Percentiles rank a stretch among this genome's conserved stretches.
phyloP scores from a whole-genome alignment of 1,140 invertebrate species.

The Cydia fagiglandana region DNA sequence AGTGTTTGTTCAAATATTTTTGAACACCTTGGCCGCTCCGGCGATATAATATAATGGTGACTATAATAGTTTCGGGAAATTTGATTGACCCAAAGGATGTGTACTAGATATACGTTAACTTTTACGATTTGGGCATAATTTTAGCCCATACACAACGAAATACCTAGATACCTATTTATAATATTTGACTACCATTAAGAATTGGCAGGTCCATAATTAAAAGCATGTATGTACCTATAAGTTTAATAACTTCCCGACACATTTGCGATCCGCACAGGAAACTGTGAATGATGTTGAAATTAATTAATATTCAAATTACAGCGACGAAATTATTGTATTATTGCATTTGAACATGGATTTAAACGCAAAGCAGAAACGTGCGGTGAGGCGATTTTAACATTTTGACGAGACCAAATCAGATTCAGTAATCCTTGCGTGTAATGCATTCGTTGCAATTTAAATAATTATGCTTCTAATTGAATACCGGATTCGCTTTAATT shows the following conservation, averaged over 20 bases:
- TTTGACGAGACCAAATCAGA: background rate
- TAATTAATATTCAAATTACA: conserved; percentile 7
- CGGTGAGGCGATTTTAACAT: background rate
- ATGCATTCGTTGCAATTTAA: conserved; percentile 1
- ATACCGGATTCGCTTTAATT: background rate
- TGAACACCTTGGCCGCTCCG: too few species aligned
- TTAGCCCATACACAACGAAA: too few species aligned
- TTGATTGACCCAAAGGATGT: too few species aligned
- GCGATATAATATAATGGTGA: too few species aligned
- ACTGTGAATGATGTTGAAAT: background rate
- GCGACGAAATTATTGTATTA: conserved; percentile 1
- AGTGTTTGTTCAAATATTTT: too few species aligned
- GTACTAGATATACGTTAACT: too few species aligned
- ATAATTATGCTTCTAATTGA: conserved; percentile 4
- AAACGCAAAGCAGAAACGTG: background rate
- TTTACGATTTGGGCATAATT: too few species aligned
- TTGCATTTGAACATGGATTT: conserved; percentile 13
- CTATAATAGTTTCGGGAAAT: too few species aligned
- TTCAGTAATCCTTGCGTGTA: background rate
- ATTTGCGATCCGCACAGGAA: background rate
- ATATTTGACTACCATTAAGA: too few species aligned
- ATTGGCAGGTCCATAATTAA: background rate
- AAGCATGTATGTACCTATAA: background rate
- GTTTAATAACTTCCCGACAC: background rate
- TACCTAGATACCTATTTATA: too few species aligned